These are phyloP conservation scores for Bradypodion pumilum DNA, from an alignment of 2,797 vertebrate genomes.

Conservation along the genomic window DNA sequence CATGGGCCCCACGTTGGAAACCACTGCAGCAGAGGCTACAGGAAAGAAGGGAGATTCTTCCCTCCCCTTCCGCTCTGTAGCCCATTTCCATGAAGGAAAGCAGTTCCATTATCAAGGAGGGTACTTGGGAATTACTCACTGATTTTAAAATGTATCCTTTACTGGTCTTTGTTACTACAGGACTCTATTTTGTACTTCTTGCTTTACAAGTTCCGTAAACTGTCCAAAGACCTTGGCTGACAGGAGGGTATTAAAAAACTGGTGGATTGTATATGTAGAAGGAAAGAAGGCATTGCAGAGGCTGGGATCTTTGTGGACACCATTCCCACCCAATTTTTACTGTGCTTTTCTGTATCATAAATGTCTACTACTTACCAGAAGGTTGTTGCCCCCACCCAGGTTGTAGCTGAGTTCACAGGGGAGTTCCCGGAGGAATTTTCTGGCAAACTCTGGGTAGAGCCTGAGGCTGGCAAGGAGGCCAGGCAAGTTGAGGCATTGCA, in stretches of 20 bases:
- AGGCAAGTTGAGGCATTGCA: slow-evolving; percentile 88
- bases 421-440: slow-evolving; percentile 87
- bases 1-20: too few relatives aligned
- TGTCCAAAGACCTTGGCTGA: neutral
- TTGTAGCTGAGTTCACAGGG: slow-evolving; percentile 92
- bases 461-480: slow-evolving; percentile 86
- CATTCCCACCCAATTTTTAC: neutral
- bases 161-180: neutral
- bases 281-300: too few relatives aligned
- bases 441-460: slow-evolving; percentile 88
- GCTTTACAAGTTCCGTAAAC: neutral
- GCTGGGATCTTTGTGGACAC: too few relatives aligned
- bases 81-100: neutral
- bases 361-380: slow-evolving; percentile 55
- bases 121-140: neutral
- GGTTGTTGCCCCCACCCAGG: slow-evolving; percentile 77
- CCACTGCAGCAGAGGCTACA: too few relatives aligned
- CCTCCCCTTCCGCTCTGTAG: accelerated
- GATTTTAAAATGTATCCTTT: neutral
- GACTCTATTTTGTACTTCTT: neutral
- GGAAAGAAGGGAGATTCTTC: too few relatives aligned
- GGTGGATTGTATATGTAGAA: too few relatives aligned
- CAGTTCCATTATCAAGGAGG: neutral
- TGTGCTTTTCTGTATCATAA: too few relatives aligned
- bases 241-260: neutral